phyloP scores from a whole-genome alignment of 1,140 invertebrate genomes.

The Procambarus virginalis region DNA sequence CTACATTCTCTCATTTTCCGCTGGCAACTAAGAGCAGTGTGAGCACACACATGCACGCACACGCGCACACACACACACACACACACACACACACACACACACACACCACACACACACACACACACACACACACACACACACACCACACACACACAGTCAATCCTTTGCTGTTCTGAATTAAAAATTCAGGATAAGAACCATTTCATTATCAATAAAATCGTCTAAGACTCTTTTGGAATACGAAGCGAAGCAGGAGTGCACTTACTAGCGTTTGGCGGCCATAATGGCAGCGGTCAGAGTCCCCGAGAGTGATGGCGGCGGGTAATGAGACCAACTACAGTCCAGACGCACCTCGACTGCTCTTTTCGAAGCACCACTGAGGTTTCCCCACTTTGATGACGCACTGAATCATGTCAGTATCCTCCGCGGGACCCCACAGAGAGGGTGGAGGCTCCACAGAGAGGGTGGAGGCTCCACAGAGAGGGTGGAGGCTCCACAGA shows the following conservation, averaged over 20 bases:
- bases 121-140: not conserved
- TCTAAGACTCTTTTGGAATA: conserved; percentile 7
- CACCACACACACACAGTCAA: not conserved
- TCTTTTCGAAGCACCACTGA: not conserved
- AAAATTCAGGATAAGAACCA: not conserved
- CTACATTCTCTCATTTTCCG: too few relatives aligned
- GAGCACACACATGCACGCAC: not conserved
- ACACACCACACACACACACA: conserved; percentile 12
- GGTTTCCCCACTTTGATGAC: not conserved
- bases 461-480: not conserved
- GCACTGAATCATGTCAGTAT: not conserved
- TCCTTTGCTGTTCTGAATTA: not conserved
- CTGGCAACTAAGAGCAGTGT: too few relatives aligned
- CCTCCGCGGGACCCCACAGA: not conserved
- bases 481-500: not conserved
- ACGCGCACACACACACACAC: conserved; percentile 30
- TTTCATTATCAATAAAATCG: not conserved
- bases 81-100: conserved; percentile 18
- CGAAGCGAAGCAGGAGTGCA: conserved; percentile 10
- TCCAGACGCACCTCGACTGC: not conserved
- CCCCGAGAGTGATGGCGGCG: not conserved
- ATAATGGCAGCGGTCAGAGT: not conserved
- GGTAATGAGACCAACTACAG: not conserved
- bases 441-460: not conserved
- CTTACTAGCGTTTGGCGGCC: not conserved